These are phyloP conservation scores for Melanostoma scalare DNA, from an alignment of 2,888 invertebrate genomes.

Conservation along the genomic window DNA sequence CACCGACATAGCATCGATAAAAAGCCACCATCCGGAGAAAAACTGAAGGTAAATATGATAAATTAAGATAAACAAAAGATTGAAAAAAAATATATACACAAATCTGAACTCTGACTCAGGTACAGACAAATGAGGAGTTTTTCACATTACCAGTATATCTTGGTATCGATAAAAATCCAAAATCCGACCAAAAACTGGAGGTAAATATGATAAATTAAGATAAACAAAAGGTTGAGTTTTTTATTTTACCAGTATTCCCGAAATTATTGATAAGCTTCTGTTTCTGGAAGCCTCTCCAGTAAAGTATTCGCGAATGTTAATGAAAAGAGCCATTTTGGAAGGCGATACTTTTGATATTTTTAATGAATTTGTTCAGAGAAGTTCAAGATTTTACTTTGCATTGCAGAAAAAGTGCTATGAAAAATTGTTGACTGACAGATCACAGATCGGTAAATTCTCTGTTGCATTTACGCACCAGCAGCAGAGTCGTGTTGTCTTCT, in stretches of 20 bases:
- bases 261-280: slow-evolving; percentile 90
- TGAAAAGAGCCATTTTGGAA: slow-evolving; percentile 85
- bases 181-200: no score
- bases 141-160: no score
- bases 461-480: no score
- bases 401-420: no score
- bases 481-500: no score
- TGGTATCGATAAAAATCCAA: no score
- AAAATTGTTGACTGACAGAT: no score
- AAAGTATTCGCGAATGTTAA: slow-evolving; percentile 90
- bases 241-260: slow-evolving; percentile 91
- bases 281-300: slow-evolving; percentile 95
- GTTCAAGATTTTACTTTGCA: no score
- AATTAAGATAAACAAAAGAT: slow-evolving; percentile 35
- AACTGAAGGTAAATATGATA: slow-evolving; percentile 85
- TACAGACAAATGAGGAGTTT: slow-evolving; percentile 34
- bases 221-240: neutral
- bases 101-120: slow-evolving; percentile 46
- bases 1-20: slow-evolving; percentile 95
- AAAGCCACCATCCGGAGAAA: slow-evolving; percentile 98
- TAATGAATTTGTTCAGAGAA: no score
- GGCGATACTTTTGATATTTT: neutral
- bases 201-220: no score
- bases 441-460: no score
- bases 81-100: slow-evolving; percentile 39